Base-by-base conservation (phyloP, 2,888 invertebrate genomes). In the Dermolepida albohirtum region DNA sequence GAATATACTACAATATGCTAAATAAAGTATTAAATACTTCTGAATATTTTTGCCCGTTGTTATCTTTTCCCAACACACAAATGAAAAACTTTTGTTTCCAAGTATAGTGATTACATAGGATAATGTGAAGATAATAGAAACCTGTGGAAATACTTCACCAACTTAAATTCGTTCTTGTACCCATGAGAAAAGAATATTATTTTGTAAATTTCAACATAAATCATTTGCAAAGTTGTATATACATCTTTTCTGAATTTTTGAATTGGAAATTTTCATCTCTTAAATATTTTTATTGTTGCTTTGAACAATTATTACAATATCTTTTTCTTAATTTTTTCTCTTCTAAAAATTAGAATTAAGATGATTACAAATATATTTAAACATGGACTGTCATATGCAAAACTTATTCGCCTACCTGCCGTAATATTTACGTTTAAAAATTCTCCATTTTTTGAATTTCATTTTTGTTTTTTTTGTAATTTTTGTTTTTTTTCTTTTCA, bases 311-410 rank as follows among this genome's bases (percentile, higher is more conserved):
- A 70, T 74, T 72, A 76, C 76, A 76, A 75, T 72, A 74, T 73
- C 73, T 44, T 52, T 44, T 1, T 34, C 6, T 34, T 34, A 34
- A 34, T 34, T 34, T 34, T 34, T 34, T 34, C 10, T 34, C 34
- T 34, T 52, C 67, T 68, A 68, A 78, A 77, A 75, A 75, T 73
- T 73, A 73, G 72, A 73, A 78, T 73, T 74, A 73, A 72, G 73
- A 78, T 76, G 78, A 77, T 79, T 79, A 80, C 78, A 77, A 77
- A 78, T 77, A 69, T 69, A 78, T 73, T 70, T 72, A 78, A 80
- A 81, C 79, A 78, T 81, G 81, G 81, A 82, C 82, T 81, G 80
- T 79, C 81, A 82, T 81, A 82, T 82, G 81, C 82, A 81, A 81
- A 80, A 79, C 76, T 76, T 77, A 75, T 76, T 75, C 74, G 73